Evolutionary conservation across 2,888 invertebrate genomes (phyloP).

Genomic region (Nomada lathburiana): DNA sequence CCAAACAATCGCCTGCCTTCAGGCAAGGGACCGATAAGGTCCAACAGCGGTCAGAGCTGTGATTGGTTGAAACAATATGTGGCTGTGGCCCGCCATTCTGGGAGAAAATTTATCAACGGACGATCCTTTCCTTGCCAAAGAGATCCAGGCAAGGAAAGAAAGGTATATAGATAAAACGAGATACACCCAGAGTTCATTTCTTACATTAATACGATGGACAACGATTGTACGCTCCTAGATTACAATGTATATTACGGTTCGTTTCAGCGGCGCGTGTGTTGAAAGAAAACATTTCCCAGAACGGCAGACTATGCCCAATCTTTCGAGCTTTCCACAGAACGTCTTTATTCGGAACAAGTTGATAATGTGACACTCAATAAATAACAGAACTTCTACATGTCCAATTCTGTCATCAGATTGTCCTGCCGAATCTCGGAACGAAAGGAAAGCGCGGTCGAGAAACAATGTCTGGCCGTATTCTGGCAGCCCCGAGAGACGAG

Average conservation of each 20-base stretch:
- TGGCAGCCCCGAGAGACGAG: slow-evolving; percentile 7
- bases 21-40: slow-evolving; percentile 84
- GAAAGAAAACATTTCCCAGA: slow-evolving; percentile 66
- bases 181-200: not conserved
- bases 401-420: slow-evolving; percentile 77
- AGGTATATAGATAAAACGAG: not conserved
- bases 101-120: slow-evolving; percentile 59
- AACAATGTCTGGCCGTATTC: slow-evolving; percentile 22
- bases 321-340: slow-evolving; percentile 82
- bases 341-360: slow-evolving; percentile 81
- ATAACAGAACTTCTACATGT: slow-evolving; percentile 83
- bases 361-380: slow-evolving; percentile 83
- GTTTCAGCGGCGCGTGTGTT: not conserved
- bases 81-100: slow-evolving; percentile 78
- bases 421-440: slow-evolving; percentile 73
- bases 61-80: slow-evolving; percentile 85
- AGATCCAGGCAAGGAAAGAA: not conserved
- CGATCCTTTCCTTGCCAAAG: not conserved
- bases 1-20: slow-evolving; percentile 85
- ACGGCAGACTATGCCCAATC: slow-evolving; percentile 79
- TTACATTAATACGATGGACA: not conserved
- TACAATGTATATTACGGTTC: not conserved
- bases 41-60: slow-evolving; percentile 85
- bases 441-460: slow-evolving; percentile 33
- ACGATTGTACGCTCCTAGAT: too few relatives aligned